Percentiles rank a stretch among this genome's conserved stretches.
Evolutionary conservation across 2,888 invertebrate species (phyloP).

Genomic region (Alviniconcha strummeri): DNA sequence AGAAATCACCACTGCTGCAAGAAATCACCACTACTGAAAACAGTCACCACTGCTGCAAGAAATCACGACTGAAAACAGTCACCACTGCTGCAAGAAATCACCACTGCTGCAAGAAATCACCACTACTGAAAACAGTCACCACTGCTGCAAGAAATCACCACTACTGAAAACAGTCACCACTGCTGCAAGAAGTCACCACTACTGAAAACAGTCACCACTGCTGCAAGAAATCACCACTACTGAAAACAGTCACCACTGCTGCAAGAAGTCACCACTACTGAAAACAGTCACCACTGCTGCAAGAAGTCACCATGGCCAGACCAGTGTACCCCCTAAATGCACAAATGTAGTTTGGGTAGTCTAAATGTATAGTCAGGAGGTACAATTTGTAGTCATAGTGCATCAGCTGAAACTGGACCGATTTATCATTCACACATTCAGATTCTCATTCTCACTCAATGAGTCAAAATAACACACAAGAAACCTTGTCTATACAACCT

Average conservation of each 20-base stretch:
- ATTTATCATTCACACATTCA: no score
- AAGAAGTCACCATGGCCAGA: not conserved
- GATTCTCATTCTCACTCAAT: no score
- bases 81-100: no score
- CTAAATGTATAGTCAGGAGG: no score
- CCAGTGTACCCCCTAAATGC: no score
- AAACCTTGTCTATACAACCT: no score
- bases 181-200: not conserved
- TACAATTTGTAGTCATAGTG: no score
- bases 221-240: not conserved
- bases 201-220: conserved; percentile 78
- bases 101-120: no score
- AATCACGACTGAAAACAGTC: not conserved
- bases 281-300: conserved; percentile 75
- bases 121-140: not conserved
- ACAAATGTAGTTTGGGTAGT: no score
- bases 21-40: no score
- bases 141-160: not conserved
- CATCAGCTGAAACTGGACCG: no score
- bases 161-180: not conserved
- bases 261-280: not conserved
- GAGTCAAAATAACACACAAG: no score
- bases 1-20: not conserved
- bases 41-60: not conserved
- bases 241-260: conserved; percentile 79